Conservation (phyloP, 2,888 invertebrate species). For the Thelaira solivaga region DNA sequence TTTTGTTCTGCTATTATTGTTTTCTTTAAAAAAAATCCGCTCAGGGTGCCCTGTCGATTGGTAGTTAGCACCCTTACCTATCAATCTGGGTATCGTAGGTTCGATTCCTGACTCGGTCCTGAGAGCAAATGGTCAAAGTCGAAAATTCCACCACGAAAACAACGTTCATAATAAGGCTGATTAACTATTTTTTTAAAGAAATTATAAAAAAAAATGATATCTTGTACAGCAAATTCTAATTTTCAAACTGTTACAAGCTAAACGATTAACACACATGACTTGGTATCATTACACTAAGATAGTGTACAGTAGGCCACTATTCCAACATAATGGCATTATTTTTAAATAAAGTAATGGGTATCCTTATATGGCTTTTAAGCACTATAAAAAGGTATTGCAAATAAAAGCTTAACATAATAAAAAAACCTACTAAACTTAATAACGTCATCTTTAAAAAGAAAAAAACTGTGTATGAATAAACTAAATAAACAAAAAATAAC, state of each 20-base stretch:
- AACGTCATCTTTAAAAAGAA: conserved; percentile 18
- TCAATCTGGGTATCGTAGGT: no score
- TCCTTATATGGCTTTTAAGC: conserved; percentile 59
- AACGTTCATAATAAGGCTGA: no score
- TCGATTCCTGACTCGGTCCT: no score
- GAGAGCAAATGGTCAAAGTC: no score
- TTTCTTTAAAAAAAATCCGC: no score
- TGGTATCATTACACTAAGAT: neutral
- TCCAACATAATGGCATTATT: conserved; percentile 47
- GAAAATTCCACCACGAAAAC: no score
- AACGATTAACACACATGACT: neutral
- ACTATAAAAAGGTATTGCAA: conserved; percentile 34
- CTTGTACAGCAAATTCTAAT: no score
- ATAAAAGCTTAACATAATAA: conserved; percentile 19
- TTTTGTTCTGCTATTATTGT: no score
- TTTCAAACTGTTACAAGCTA: neutral
- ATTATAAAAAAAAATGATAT: neutral
- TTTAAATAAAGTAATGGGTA: conserved; percentile 29
- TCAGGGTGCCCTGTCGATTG: no score
- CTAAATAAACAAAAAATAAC: neutral
- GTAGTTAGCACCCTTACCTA: no score
- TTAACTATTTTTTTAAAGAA: neutral
- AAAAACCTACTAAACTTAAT: conserved; percentile 18
- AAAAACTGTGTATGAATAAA: no score
- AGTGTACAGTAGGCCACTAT: neutral